Conservation (phyloP, 2,888 invertebrate genomes). For the Phortica okadai region DNA sequence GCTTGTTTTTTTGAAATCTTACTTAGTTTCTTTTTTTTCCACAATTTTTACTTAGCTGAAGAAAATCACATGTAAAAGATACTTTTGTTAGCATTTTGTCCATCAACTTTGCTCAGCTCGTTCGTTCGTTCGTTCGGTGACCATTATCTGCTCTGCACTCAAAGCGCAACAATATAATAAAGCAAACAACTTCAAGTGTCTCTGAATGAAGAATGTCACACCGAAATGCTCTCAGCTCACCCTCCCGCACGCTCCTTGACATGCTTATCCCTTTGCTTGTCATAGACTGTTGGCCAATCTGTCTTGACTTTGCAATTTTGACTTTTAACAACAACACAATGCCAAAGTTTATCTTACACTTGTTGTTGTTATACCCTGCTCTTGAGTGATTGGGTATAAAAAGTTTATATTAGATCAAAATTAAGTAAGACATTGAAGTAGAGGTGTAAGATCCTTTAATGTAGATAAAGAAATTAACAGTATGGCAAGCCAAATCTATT, state of each 20-base stretch:
- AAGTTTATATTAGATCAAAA: too few species aligned
- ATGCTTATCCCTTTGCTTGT: slow-evolving; percentile 5
- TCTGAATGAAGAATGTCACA: not conserved
- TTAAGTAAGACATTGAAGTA: too few species aligned
- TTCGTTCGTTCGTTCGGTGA: not conserved
- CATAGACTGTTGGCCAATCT: slow-evolving; percentile 28
- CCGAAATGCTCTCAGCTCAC: slow-evolving; percentile 34
- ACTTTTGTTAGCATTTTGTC: slow-evolving; percentile 13
- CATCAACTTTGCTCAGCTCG: not conserved
- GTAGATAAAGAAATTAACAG: too few species aligned
- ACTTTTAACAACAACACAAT: slow-evolving; percentile 32
- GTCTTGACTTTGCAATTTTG: slow-evolving; percentile 65
- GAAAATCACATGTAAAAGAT: slow-evolving; percentile 20
- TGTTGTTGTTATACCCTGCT: not conserved
- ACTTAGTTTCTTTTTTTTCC: slow-evolving; percentile 36
- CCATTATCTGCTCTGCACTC: not conserved
- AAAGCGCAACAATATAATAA: slow-evolving; percentile 27
- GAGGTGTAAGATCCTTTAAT: too few species aligned
- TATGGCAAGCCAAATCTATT: too few species aligned
- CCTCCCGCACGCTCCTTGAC: slow-evolving; percentile 13
- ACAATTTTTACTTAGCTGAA: slow-evolving; percentile 3
- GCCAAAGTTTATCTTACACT: not conserved
- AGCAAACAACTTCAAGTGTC: slow-evolving; percentile 22
- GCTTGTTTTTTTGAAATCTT: slow-evolving; percentile 34
- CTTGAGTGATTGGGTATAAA: too few species aligned